Base-by-base conservation (phyloP, 2,888 invertebrate species). In the Herminia tarsipennalis region DNA sequence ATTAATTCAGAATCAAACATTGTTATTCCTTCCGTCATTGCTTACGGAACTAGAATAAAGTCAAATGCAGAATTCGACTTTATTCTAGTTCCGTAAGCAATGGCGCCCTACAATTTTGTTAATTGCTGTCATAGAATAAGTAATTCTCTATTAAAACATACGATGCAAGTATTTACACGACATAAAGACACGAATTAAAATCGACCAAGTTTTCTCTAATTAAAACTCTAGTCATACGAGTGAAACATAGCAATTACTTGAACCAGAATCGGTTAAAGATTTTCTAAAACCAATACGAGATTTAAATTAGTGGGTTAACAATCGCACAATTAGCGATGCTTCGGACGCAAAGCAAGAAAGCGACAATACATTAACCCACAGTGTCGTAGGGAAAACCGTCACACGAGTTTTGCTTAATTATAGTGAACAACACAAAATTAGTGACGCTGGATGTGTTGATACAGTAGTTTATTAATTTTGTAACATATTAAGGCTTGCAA, bases 231-330 rank as follows among this genome's bases (percentile, higher is more conserved):
- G 74, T 71, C 82, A 75, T 71, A 70, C 55, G 62, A 66, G 73
- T 69, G 76, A 78, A 74, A 82, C 67, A 63, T 59, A 60, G 71
- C 53, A 63, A 70, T 74, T 68, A 73, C 60, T 44, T 44, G 69
- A 63, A 69, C 53, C 56, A 59, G 69, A 75, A 74, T 76, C 67
- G 66, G 66, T 61, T 56, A 66, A 59, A 65, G 59, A 74, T 70
- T 83, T 81, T 82, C 78, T 81, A 80, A 80, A 78, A 71, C 72
- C 68, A 73, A 81, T 76, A 65, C 53, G 60, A 70, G 76, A 82
- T 85, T 85, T 74, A 82, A 89, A 88, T 88, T 83, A 86, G 83
- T 88, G 62, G 88, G 88, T 87, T 81, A 86, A 84, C 81, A 79
- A 83, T 83, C 79, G 69, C 72, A 81, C 81, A 86, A 88, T 90